A percentile compares a stretch with the other conserved stretches of the same genome.
phyloP scores from a whole-genome alignment of 2,113 vertebrate species.

The Cervus canadensis region DNA sequence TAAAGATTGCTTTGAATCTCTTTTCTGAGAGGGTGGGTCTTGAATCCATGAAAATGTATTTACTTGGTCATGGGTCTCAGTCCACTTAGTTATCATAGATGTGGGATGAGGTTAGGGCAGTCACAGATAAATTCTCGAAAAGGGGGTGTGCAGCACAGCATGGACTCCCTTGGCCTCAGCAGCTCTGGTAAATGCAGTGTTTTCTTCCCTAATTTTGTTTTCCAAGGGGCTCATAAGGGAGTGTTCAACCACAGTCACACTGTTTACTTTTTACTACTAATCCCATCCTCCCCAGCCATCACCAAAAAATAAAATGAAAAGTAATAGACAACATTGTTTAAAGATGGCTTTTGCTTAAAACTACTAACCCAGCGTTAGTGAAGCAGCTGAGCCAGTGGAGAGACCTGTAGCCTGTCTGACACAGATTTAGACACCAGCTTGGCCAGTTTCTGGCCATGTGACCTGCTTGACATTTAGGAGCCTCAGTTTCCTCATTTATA shows the following conservation, averaged over 20 bases:
- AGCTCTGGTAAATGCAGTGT: not conserved
- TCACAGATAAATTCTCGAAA: not conserved
- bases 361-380: not conserved
- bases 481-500: not conserved
- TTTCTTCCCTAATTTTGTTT: slow-evolving; percentile 25
- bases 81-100: not conserved
- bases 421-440: not conserved
- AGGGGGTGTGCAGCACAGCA: not conserved
- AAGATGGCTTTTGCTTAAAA: not conserved
- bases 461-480: not conserved
- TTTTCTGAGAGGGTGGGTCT: not conserved
- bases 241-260: not conserved
- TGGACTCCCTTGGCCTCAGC: not conserved
- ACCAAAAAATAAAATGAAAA: not conserved
- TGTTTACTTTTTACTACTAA: slow-evolving; percentile 15
- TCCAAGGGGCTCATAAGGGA: not conserved
- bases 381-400: not conserved
- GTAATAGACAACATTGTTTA: not conserved
- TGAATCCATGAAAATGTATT: not conserved
- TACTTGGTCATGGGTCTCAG: not conserved
- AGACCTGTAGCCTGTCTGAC: not conserved
- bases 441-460: not conserved
- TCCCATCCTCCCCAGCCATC: not conserved
- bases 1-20: not conserved
- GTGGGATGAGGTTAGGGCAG: slow-evolving; percentile 4